Conservation (phyloP, 1,140 invertebrate genomes). For the Heliconius melpomene region DNA sequence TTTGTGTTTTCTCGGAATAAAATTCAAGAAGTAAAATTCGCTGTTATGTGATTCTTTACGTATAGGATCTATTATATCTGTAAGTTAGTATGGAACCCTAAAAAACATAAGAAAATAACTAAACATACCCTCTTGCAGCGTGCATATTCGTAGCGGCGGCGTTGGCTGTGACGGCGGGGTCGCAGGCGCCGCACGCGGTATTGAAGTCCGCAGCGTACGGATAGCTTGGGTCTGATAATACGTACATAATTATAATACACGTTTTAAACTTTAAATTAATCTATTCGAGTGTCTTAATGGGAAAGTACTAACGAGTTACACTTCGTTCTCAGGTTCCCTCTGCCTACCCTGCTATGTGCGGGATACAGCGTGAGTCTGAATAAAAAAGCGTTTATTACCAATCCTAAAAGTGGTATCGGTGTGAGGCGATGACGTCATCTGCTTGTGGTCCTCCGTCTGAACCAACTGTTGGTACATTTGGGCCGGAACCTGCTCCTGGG, state of each 20-base stretch:
- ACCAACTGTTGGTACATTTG: constrained; percentile 51
- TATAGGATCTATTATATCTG: too few species aligned
- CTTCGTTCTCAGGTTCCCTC: too few species aligned
- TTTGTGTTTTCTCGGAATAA: too few species aligned
- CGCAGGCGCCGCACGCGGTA: constrained; percentile 57
- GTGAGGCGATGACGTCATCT: constrained; percentile 48
- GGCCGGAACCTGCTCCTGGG: constrained; percentile 51
- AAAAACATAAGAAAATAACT: background rate
- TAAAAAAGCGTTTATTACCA: constrained; percentile 37
- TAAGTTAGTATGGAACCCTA: too few species aligned
- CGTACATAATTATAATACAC: constrained; percentile 10
- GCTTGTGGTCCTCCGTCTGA: constrained; percentile 52
- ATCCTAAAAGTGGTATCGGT: constrained; percentile 60
- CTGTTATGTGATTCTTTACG: too few species aligned
- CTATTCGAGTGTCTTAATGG: too few species aligned
- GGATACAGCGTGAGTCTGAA: too few species aligned
- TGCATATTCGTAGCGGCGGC: background rate
- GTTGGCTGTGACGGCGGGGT: constrained; percentile 38
- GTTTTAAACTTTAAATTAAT: too few species aligned
- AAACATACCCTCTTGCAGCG: background rate
- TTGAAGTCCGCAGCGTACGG: constrained; percentile 59
- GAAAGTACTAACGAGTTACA: too few species aligned
- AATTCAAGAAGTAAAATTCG: too few species aligned
- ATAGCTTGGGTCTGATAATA: constrained; percentile 59
- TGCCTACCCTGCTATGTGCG: too few species aligned